phyloP scores from a whole-genome alignment of 2,113 vertebrate genomes.

The Hippoglossus stenolepis region DNA sequence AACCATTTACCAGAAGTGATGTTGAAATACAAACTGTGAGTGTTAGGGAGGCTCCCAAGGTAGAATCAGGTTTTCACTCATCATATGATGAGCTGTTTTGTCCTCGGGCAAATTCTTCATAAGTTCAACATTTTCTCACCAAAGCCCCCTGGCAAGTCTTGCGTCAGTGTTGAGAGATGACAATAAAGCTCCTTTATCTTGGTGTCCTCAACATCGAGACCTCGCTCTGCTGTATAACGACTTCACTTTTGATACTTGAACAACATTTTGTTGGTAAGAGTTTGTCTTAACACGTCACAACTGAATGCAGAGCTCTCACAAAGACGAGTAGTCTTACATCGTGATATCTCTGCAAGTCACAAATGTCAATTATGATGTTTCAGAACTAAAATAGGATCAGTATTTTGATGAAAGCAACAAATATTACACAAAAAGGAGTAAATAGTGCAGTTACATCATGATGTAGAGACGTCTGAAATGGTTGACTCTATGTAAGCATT shows the following conservation, averaged over 20 bases:
- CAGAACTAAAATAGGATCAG: not conserved
- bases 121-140: not conserved
- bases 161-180: not conserved
- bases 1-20: too few species aligned
- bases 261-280: not conserved
- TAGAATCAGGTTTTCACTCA: not conserved
- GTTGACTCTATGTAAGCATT: too few species aligned
- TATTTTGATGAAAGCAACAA: not conserved
- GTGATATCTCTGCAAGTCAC: not conserved
- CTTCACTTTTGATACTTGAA: not conserved
- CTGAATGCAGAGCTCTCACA: not conserved
- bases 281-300: not conserved
- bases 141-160: too few species aligned
- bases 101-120: not conserved
- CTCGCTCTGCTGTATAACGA: not conserved
- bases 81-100: not conserved
- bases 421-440: not conserved
- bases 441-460: not conserved
- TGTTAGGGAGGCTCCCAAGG: not conserved
- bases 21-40: not conserved
- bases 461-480: too few species aligned
- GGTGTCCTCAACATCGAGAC: not conserved
- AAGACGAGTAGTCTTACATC: not conserved
- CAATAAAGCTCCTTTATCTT: conserved; percentile 1
- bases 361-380: not conserved